These are phyloP conservation scores for Nemotelus nigrinus DNA, from an alignment of 2,888 invertebrate species.

Conservation along the genomic window DNA sequence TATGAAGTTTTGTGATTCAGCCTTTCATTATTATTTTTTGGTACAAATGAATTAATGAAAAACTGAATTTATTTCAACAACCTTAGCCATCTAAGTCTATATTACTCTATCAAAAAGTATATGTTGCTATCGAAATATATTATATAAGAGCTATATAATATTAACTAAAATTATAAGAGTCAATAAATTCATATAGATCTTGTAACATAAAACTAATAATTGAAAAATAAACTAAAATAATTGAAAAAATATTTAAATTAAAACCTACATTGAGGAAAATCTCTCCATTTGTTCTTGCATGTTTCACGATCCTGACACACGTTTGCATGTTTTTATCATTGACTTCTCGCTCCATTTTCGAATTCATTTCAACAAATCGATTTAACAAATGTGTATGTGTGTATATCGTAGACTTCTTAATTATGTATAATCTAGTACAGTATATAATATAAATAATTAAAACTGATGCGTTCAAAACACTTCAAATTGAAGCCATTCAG, in stretches of 20 bases:
- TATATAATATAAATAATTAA: conserved; percentile 18
- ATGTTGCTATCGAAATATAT: too few relatives aligned
- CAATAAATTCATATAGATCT: neutral
- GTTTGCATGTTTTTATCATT: neutral
- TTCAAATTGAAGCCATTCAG: conserved; percentile 34
- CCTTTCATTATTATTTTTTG: too few relatives aligned
- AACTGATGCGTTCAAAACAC: conserved; percentile 23
- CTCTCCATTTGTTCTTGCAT: neutral
- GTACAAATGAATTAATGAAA: too few relatives aligned
- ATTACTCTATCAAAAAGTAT: too few relatives aligned
- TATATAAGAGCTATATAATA: too few relatives aligned
- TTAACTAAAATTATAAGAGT: too few relatives aligned
- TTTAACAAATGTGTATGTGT: conserved; percentile 30
- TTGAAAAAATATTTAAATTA: neutral
- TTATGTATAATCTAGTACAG: neutral
- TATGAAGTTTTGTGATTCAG: too few relatives aligned
- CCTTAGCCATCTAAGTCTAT: too few relatives aligned
- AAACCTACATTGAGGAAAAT: conserved; percentile 27
- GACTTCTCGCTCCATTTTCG: neutral
- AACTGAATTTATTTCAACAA: too few relatives aligned
- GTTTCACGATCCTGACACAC: neutral
- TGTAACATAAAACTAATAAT: neutral
- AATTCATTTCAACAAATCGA: neutral
- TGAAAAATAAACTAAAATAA: conserved; percentile 14
- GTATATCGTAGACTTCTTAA: conserved; percentile 21